Evolutionary conservation across 2,797 vertebrate genomes (phyloP).

Genomic region (Arrhamphus sclerolepis): DNA sequence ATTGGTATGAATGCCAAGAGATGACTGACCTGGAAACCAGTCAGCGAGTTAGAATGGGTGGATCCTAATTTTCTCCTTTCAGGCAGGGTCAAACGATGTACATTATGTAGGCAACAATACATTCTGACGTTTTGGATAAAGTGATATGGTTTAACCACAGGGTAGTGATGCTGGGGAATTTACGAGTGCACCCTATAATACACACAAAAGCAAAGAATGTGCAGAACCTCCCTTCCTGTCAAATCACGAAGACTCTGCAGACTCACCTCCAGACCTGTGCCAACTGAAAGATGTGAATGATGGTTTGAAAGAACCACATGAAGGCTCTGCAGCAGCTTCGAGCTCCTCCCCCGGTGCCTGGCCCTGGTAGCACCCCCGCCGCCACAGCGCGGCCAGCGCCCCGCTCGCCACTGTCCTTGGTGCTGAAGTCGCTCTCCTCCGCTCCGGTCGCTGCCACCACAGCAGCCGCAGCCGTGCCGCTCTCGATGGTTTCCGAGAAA

Average conservation of each 20-base stretch:
- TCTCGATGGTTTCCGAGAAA: conserved; percentile 75
- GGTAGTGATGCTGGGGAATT: conserved; percentile 15
- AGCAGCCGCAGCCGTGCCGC: conserved; percentile 75
- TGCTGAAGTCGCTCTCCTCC: conserved; percentile 78
- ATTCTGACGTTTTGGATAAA: conserved; percentile 44
- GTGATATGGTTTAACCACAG: conserved; percentile 24
- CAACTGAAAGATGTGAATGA: conserved; percentile 91
- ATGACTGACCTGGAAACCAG: conserved; percentile 80
- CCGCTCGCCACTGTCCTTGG: conserved; percentile 84
- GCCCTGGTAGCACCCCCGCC: conserved; percentile 64
- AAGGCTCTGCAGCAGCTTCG: conserved; percentile 90
- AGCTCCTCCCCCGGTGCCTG: conserved; percentile 69
- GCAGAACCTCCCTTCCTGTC: conserved; percentile 12
- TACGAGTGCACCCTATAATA: conserved; percentile 6
- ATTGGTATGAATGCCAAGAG: conserved; percentile 33
- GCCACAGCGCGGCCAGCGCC: conserved; percentile 75
- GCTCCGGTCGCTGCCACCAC: conserved; percentile 74
- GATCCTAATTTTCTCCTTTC: conserved; percentile 58
- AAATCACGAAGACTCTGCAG: conserved; percentile 8
- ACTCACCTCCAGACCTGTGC: conserved; percentile 95
- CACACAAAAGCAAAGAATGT: conserved; percentile 29
- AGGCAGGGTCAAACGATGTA: conserved; percentile 32
- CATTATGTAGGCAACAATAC: conserved; percentile 57
- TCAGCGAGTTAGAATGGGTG: conserved; percentile 56
- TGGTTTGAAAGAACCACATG: conserved; percentile 89